Evolutionary conservation across 2,888 invertebrate species (phyloP).

Genomic region (Mesoligia furuncula): DNA sequence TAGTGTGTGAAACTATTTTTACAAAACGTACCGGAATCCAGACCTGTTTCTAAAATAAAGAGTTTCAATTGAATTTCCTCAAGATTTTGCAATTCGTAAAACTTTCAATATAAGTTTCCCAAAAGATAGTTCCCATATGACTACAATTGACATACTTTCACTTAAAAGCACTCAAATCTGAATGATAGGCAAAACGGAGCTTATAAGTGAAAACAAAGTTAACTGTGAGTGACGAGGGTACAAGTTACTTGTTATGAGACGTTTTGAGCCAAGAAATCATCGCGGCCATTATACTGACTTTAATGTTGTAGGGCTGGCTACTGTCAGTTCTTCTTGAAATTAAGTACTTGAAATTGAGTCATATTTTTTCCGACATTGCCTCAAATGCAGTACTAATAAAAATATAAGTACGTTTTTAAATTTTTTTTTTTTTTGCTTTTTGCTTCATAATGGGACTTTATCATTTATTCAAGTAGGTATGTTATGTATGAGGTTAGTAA

Average conservation of each 20-base stretch:
- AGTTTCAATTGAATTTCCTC: background rate
- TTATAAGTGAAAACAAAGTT: conserved; percentile 83
- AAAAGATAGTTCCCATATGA: conserved; percentile 22
- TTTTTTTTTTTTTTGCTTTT: background rate
- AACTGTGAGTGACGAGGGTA: conserved; percentile 81
- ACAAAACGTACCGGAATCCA: too few relatives aligned
- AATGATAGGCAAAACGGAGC: conserved; percentile 65
- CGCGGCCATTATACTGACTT: conserved; percentile 79
- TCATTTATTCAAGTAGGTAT: background rate
- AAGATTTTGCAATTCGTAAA: background rate
- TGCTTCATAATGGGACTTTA: background rate
- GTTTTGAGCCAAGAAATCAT: conserved; percentile 86
- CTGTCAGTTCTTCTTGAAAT: conserved; percentile 4
- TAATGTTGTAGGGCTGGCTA: conserved; percentile 75
- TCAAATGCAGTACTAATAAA: background rate
- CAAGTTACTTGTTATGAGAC: conserved; percentile 81
- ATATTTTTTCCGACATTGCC: background rate
- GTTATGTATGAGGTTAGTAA: background rate
- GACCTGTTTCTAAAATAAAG: background rate
- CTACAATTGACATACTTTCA: conserved; percentile 43
- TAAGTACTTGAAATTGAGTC: background rate
- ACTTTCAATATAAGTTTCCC: background rate
- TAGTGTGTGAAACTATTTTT: background rate
- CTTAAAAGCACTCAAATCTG: conserved; percentile 52
- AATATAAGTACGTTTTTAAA: background rate